phyloP scores from a whole-genome alignment of 2,113 vertebrate genomes.

The human (Homo sapiens) region GRCh38 chr12:23610501-23611000 shows the following conservation, averaged over 20 bases:
- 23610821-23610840: neutral
- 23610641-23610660: neutral
- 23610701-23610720: neutral
- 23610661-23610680: neutral
- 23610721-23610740: slow-evolving; percentile 20
- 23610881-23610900: slow-evolving; percentile 2
- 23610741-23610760: slow-evolving; percentile 8
- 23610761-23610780: neutral
- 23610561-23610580: neutral
- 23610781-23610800: neutral
- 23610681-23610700: neutral
- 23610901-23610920: neutral
- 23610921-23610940: neutral
- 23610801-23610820: neutral
- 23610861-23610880: neutral
- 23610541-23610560: neutral
- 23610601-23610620: neutral
- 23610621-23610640: neutral
- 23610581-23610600: neutral
- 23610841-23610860: neutral
- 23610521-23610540: neutral
- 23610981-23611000: neutral
- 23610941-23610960: slow-evolving; percentile 22
- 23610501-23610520: neutral
- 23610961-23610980: neutral